These are phyloP conservation scores for Catonia carolina DNA, from an alignment of 2,888 invertebrate species.

Conservation along the genomic window DNA sequence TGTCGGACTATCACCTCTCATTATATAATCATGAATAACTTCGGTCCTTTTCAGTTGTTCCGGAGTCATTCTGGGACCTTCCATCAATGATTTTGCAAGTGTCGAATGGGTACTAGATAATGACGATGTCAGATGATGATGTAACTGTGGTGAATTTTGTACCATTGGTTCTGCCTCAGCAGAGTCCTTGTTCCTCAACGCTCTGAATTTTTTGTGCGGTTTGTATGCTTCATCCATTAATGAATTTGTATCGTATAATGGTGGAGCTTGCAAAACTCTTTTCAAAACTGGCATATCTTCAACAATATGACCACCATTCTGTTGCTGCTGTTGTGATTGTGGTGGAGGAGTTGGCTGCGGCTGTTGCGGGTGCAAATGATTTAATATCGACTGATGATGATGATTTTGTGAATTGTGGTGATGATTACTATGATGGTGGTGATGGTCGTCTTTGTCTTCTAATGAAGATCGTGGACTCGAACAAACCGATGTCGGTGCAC, in stretches of 20 bases:
- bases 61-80: conserved; percentile 88
- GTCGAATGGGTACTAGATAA: conserved; percentile 84
- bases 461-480: conserved; percentile 79
- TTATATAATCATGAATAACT: conserved; percentile 86
- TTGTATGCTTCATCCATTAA: conserved; percentile 93
- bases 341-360: conserved; percentile 42
- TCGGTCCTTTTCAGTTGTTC: conserved; percentile 89
- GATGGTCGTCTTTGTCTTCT: conserved; percentile 60
- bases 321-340: conserved; percentile 42
- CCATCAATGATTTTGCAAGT: conserved; percentile 82
- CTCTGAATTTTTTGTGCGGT: conserved; percentile 92
- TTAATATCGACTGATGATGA: conserved; percentile 66
- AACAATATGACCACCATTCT: conserved; percentile 42
- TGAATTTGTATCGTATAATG: conserved; percentile 81
- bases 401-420: conserved; percentile 45
- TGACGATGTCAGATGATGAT: conserved; percentile 53
- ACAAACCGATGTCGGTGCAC: conserved; percentile 67
- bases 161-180: conserved; percentile 69
- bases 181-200: conserved; percentile 67
- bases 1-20: conserved; percentile 51
- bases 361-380: conserved; percentile 38
- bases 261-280: conserved; percentile 86
- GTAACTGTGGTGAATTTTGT: conserved; percentile 42
- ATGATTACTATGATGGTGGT: conserved; percentile 43
- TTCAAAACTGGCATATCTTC: conserved; percentile 93